A percentile compares a stretch with the other conserved stretches of the same genome.
Evolutionary conservation across 2,797 vertebrate species (phyloP).

Genomic region (Triplophysa bombifrons): DNA sequence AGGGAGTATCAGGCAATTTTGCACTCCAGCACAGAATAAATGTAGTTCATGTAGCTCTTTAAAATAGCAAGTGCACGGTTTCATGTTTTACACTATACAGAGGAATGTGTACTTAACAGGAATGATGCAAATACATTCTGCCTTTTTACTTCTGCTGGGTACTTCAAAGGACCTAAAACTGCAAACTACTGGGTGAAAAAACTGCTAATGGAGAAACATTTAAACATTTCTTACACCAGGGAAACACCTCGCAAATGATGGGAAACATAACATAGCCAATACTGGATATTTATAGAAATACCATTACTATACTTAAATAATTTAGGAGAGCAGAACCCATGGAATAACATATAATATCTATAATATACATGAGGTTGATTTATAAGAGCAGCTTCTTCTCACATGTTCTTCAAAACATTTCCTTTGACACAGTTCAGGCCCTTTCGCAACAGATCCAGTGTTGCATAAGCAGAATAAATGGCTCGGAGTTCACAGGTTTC

Average conservation of each 20-base stretch:
- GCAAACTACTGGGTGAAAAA: not conserved
- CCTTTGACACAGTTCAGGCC: constrained; percentile 17
- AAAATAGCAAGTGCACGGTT: not conserved
- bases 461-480: constrained; percentile 49
- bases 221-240: not conserved
- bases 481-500: constrained; percentile 30
- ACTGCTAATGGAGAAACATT: not conserved
- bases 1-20: not conserved
- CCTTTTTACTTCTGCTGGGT: not conserved
- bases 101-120: not conserved
- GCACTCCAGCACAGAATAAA: too few species aligned
- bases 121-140: not conserved
- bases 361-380: constrained; percentile 32
- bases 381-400: constrained; percentile 14
- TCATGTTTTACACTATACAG: not conserved
- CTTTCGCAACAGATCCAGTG: constrained; percentile 30
- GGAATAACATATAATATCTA: constrained; percentile 12
- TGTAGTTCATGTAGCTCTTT: not conserved
- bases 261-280: constrained; percentile 19
- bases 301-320: constrained; percentile 56
- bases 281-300: constrained; percentile 59
- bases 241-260: constrained; percentile 1
- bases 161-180: not conserved
- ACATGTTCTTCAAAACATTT: constrained; percentile 18
- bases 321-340: constrained; percentile 31